Evolutionary conservation across 2,797 vertebrate species (phyloP), one percentile per base, ranked within the genome.

Genomic region (Rousettus madagascariensis): DNA sequence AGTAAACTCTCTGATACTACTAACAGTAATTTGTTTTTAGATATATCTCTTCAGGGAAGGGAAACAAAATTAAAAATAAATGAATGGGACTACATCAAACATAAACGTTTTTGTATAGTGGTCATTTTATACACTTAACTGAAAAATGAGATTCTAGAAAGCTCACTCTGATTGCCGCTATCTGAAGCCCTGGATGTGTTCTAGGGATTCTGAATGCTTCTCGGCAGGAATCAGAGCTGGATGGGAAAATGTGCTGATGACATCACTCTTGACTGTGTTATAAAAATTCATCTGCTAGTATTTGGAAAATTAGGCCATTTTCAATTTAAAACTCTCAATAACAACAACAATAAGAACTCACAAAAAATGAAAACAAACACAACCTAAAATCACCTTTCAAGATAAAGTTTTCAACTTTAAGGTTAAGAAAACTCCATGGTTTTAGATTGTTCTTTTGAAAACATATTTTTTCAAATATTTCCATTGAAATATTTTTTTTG

Each of bases 321-420:
- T 72, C 68, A 49, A 20, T 59, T 38, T 68, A 46, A 86, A 90
- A 77, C 7, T n/a, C 10, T 74, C 26, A 78, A 55, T 24, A 8
- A 41, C 28, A 53, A 20, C 8, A 65, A 59, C 19, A 53, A 20
- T 5, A 65, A 59, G 15, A 68, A 41, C 11, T 72, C 28, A 46
- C 16, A 61, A 71, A 61, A 53, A 86, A 46, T 77, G 8, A 46
- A 78, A 78, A 28, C 59, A 65, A 66, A 22, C 53, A 3, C 80
- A 90, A 68, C 49, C 22, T 61, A 59, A 95, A 65, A 59, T 86
- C 30, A 65, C 46, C n/a, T 30, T 49, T 12, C 24, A 79, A 16
- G 22, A 65, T 72, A 84, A 68, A 51, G 5, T 61, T 93, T 82
- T 92, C 53, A 77, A 65, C 46, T 74, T 93, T 84, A 77, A 92